Conservation (phyloP, 2,113 vertebrate species). For the Saccopteryx leptura region DNA sequence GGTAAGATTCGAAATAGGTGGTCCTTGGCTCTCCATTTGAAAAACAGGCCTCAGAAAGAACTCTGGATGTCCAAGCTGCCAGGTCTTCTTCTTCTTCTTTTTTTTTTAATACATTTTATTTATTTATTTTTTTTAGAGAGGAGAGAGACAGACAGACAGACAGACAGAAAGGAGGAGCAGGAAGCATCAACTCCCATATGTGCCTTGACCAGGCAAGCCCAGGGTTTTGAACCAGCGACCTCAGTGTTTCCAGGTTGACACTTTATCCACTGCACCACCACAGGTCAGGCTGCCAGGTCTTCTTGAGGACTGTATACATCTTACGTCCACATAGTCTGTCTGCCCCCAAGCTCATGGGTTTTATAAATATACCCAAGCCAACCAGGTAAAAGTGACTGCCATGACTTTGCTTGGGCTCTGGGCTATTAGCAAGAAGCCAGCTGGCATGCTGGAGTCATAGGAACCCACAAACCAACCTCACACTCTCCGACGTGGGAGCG, state of each 20-base stretch:
- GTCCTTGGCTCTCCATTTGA: constrained; percentile 24
- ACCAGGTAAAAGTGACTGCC: background rate
- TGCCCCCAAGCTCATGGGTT: background rate
- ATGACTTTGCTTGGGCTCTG: background rate
- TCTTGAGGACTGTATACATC: background rate
- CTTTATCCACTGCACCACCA: too few relatives aligned
- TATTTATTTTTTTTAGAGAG: too few relatives aligned
- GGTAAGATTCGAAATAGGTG: constrained; percentile 13
- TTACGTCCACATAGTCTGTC: background rate
- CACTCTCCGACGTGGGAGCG: background rate
- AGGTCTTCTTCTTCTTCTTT: background rate
- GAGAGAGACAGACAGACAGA: too few relatives aligned
- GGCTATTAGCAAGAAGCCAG: background rate
- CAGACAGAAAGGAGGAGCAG: too few relatives aligned
- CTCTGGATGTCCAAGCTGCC: background rate
- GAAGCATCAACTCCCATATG: too few relatives aligned
- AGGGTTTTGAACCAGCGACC: too few relatives aligned
- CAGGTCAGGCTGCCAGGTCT: background rate
- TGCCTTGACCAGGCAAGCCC: too few relatives aligned
- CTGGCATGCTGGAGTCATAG: background rate
- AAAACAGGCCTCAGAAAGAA: constrained; percentile 23
- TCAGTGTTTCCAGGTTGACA: too few relatives aligned
- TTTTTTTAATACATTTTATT: too few relatives aligned
- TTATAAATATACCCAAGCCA: constrained; percentile 20
- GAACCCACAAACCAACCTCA: background rate